Percentiles rank a stretch among this genome's conserved stretches.
phyloP scores from a whole-genome alignment of 2,888 invertebrate species.

The Acronicta alni region DNA sequence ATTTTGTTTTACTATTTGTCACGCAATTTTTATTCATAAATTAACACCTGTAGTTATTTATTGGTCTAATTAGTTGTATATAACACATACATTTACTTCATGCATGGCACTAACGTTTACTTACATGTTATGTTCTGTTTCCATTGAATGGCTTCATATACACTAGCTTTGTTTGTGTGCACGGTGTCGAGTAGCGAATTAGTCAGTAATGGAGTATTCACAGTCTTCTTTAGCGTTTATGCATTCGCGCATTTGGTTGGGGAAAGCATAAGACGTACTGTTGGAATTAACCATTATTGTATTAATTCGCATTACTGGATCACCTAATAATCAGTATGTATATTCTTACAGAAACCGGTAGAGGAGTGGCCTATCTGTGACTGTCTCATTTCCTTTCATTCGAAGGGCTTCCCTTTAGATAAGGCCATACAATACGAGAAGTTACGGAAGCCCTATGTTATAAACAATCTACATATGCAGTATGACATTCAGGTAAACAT shows the following conservation, averaged over 20 bases:
- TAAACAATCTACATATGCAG: conserved; percentile 99
- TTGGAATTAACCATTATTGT: conserved; percentile 31
- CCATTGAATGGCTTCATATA: conserved; percentile 69
- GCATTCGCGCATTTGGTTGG: conserved; percentile 39
- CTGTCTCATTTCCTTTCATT: conserved; percentile 99
- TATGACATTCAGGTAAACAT: conserved; percentile 96
- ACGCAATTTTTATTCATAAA: conserved; percentile 52
- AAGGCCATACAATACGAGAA: conserved; percentile 99
- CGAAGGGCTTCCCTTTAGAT: conserved; percentile 99
- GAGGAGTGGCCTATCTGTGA: conserved; percentile 99
- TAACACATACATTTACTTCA: conserved; percentile 39
- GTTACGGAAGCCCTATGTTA: conserved; percentile 97
- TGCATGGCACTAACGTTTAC: conserved; percentile 48
- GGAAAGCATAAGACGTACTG: conserved; percentile 34
- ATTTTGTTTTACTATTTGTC: conserved; percentile 66
- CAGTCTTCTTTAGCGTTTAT: conserved; percentile 33
- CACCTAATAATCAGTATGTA: conserved; percentile 8
- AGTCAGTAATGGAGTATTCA: conserved; percentile 50
- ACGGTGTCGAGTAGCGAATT: conserved; percentile 67
- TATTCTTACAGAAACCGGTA: conserved; percentile 93
- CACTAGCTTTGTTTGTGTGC: conserved; percentile 65
- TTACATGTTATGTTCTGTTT: conserved; percentile 54
- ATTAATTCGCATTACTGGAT: conserved; percentile 22
- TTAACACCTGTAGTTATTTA: conserved; percentile 52
- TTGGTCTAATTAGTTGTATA: conserved; percentile 40